These are phyloP conservation scores for Chiloscyllium plagiosum DNA, from an alignment of 2,113 vertebrate species.

Conservation along the genomic window DNA sequence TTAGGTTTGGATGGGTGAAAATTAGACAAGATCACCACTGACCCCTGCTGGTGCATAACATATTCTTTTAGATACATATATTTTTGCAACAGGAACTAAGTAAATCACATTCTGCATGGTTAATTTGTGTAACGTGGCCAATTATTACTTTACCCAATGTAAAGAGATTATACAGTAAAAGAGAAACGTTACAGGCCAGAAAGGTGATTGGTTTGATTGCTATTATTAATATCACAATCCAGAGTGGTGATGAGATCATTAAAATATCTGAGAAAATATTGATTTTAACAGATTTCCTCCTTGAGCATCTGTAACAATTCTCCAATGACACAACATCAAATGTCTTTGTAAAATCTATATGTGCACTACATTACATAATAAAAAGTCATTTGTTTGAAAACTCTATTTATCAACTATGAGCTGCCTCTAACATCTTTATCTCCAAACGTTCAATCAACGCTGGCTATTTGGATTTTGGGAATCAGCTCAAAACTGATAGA, in stretches of 20 bases:
- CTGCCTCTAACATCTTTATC: not conserved
- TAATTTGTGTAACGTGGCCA: not conserved
- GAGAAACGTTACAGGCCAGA: not conserved
- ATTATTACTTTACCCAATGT: not conserved
- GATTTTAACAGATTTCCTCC: not conserved
- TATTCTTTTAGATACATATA: no score
- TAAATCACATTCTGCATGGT: no score
- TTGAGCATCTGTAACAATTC: not conserved
- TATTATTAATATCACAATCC: no score
- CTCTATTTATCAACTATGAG: not conserved
- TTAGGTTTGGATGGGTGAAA: not conserved
- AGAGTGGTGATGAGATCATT: not conserved
- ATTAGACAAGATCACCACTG: not conserved
- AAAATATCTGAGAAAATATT: not conserved
- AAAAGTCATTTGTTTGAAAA: not conserved
- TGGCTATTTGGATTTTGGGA: not conserved
- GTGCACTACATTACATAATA: not conserved
- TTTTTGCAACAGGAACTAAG: no score
- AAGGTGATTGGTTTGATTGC: not conserved
- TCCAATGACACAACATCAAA: not conserved
- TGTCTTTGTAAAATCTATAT: not conserved
- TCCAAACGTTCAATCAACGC: not conserved
- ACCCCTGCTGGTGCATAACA: not conserved
- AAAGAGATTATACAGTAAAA: not conserved
- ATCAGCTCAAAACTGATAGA: not conserved